Evolutionary conservation across 1,140 invertebrate genomes (phyloP).

Genomic region (Drosophila bocqueti): DNA sequence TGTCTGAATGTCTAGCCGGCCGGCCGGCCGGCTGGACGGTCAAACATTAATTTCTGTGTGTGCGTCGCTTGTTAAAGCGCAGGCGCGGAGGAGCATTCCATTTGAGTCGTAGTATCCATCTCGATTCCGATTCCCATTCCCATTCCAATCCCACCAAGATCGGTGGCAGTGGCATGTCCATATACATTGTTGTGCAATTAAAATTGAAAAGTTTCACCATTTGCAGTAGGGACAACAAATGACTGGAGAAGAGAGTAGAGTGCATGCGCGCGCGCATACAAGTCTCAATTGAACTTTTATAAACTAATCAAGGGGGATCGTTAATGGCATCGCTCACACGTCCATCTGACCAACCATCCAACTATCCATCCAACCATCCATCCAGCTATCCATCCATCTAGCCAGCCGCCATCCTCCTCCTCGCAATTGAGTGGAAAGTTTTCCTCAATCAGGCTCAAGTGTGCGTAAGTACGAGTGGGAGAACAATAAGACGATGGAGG

Average conservation of each 20-base stretch:
- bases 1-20: conserved; percentile 43
- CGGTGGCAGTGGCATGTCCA: conserved; percentile 54
- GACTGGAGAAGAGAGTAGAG: conserved; percentile 43
- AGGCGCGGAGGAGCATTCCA: conserved; percentile 27
- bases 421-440: conserved; percentile 63
- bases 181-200: conserved; percentile 74
- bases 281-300: conserved; percentile 79
- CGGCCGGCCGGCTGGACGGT: conserved; percentile 51
- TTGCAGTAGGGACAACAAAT: conserved; percentile 44
- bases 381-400: conserved; percentile 4
- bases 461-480: conserved; percentile 48
- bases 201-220: conserved; percentile 61
- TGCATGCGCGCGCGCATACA: conserved; percentile 61
- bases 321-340: conserved; percentile 52
- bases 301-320: conserved; percentile 72
- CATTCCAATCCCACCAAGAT: conserved; percentile 49
- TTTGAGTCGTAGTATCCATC: conserved; percentile 32
- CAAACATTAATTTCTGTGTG: conserved; percentile 75
- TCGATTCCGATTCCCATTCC: conserved; percentile 21
- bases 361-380: neutral
- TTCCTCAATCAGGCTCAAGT: conserved; percentile 70
- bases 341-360: conserved; percentile 28
- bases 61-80: conserved; percentile 27
- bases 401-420: conserved; percentile 10
- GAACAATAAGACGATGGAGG: conserved; percentile 34